Conservation (phyloP, 2,797 vertebrate genomes). For the Pelobates cultripes region DNA sequence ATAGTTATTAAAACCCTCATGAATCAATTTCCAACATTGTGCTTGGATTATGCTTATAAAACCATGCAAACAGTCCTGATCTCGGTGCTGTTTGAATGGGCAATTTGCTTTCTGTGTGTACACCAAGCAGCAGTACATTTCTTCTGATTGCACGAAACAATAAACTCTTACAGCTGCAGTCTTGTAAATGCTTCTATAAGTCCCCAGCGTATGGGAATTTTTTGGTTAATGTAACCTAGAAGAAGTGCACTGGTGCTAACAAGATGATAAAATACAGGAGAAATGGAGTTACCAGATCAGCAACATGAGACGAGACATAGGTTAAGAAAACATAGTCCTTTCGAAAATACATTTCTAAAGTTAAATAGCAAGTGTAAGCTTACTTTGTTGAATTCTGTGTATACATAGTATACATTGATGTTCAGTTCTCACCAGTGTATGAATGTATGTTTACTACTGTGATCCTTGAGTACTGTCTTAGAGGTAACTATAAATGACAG, state of each 20-base stretch:
- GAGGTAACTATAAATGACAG: no score
- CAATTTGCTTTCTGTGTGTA: not conserved
- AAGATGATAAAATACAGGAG: conserved; percentile 33
- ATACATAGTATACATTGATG: no score
- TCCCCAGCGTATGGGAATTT: conserved; percentile 18
- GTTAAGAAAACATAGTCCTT: no score
- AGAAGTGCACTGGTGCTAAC: conserved; percentile 31
- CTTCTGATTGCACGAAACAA: conserved; percentile 4
- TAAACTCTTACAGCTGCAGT: conserved; percentile 36
- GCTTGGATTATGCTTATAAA: not conserved
- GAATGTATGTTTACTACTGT: no score
- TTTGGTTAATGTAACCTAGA: conserved; percentile 3
- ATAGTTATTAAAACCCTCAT: not conserved
- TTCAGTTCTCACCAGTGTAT: no score
- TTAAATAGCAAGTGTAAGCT: no score
- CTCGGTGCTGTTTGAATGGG: not conserved
- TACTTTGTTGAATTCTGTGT: no score
- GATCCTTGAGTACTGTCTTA: no score
- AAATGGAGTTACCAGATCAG: conserved; percentile 11
- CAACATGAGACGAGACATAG: not conserved
- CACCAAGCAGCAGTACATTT: not conserved
- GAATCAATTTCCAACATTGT: not conserved
- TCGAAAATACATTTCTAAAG: no score
- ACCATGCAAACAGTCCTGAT: not conserved
- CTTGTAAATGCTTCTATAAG: conserved; percentile 32